Base-by-base conservation (phyloP, 1,140 invertebrate species). In the Drosophila pectinifera region DNA sequence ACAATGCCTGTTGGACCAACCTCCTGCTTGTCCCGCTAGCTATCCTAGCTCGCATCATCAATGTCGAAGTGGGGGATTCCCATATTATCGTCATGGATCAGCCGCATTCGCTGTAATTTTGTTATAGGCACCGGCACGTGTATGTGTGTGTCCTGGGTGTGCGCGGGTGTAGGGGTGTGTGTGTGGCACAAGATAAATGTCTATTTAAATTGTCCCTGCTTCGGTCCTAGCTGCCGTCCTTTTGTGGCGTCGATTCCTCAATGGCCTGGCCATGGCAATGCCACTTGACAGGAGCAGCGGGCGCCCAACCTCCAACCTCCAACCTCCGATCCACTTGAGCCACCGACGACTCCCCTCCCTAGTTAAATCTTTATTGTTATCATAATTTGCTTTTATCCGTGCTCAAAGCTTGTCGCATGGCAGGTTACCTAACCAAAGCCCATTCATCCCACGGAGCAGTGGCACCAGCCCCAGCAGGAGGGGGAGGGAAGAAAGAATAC, bases 311-410 rank as follows among this genome's bases (percentile, higher is more conserved):
- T 39, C 20, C 51, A 39, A 22, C 51, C 31, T 39, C 20, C 28
- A 31, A 31, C 10, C 36, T 57, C 58, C 58, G 53, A 26, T 53
- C 64, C 42, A 69, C 31, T 36, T 48, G 18, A 46, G 48, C 55
- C 22, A 43, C 41, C 16, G 8, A 20, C 22, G 56, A 34, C 46
- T 59, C 46, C 56, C 31, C 43, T 45, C 79, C 75, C 84, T 88
- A 88, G 84, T 88, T 88, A 88, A 88, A 88, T 88, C 84, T 88
- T 89, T 88, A 88, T 88, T 88, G 84, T 88, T 88, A 88, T 88
- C 84, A 88, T 88, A 88, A 88, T 88, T 88, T 88, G 84, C 84
- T 88, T 88, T 88, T 88, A 88, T 88, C 84, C 84, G 75, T 79
- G 79, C 83, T 89, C 84, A 77, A 65, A 74, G 79, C 83, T 83